Evolutionary conservation across 2,113 vertebrate species (phyloP), one percentile per base, ranked within the genome.

Genomic region (Callaeas wilsoni): DNA sequence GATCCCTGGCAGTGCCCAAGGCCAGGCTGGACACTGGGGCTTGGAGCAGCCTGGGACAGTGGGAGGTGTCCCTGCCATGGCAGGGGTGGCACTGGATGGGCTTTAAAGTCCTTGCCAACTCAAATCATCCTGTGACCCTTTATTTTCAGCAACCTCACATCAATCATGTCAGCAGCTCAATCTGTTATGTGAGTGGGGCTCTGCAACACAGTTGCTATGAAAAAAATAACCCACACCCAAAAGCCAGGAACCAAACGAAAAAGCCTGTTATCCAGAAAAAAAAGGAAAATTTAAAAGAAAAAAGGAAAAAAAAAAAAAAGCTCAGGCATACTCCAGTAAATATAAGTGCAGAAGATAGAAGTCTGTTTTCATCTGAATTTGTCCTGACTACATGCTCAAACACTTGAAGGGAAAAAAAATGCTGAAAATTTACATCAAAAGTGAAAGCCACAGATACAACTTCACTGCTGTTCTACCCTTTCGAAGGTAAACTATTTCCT

Each of bases 101-200:
- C 0, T 60, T 21, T 47, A 1, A 4, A 2, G 25, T n/a, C 20
- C 7, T 4, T 53, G 6, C 10, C 39, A 20, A 0, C 13, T n/a
- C n/a, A 62, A 79, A 55, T 6, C 25, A 15, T 39, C 3, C 25
- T 56, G 65, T 21, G 11, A 55, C 37, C 18, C 26, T 41, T 39
- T 14, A 21, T 19, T 10, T 2, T 68, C 26, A 63, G 17, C 33
- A 59, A 4, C 26, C 7, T 73, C 57, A 26, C 10, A 73, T 42
- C 52, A 41, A 16, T 32, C n/a, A 44, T 2, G 16, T 42, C 1
- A 35, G 10, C 29, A 83, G 12, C 55, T 73, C 60, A 56, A 23
- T 39, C 37, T 62, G 29, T 41, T 29, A 14, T 17, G 8, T 26
- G 10, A 83, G 16, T 18, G 47, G 10, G 8, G 21, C 16, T 70